phyloP scores from a whole-genome alignment of 2,797 vertebrate genomes.

The Aplochiton taeniatus region DNA sequence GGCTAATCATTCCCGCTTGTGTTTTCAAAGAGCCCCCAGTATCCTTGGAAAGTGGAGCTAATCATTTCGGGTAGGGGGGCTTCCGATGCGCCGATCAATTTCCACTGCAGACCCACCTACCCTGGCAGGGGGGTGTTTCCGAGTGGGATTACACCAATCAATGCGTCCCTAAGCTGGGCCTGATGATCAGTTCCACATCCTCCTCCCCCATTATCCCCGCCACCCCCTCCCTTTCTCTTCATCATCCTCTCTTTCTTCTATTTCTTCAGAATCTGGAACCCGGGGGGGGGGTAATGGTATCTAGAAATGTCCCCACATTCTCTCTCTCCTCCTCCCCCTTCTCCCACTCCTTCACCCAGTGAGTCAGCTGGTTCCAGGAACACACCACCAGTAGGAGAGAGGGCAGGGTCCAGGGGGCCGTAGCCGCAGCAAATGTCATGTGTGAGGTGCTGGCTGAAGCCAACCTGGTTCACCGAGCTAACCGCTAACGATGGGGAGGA shows the following conservation, averaged over 20 bases:
- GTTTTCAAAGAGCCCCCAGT: constrained; percentile 39
- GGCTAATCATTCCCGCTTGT: constrained; percentile 18
- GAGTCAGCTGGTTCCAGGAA: background rate
- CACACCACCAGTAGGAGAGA: constrained; percentile 5
- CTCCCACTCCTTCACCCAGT: background rate
- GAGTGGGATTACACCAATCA: background rate
- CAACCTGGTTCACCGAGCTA: constrained; percentile 5
- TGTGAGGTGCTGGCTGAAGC: constrained; percentile 30
- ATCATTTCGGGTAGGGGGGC: constrained; percentile 11
- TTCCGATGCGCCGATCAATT: background rate
- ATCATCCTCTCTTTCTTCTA: background rate
- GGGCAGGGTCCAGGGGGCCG: constrained; percentile 15
- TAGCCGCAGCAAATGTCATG: constrained; percentile 48
- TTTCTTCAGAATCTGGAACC: background rate
- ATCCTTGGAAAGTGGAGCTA: constrained; percentile 28
- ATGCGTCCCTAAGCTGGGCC: background rate
- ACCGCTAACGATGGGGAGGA: constrained; percentile 14
- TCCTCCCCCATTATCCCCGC: too few species aligned
- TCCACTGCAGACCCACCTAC: background rate
- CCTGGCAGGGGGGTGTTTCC: background rate
- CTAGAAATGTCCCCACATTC: background rate
- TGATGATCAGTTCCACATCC: too few species aligned
- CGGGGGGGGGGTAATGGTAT: background rate
- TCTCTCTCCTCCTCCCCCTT: background rate
- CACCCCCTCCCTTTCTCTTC: background rate